Evolutionary conservation across 2,888 invertebrate genomes (phyloP), one percentile per base, ranked within the genome.

Genomic region (Xiphydria camelus): DNA sequence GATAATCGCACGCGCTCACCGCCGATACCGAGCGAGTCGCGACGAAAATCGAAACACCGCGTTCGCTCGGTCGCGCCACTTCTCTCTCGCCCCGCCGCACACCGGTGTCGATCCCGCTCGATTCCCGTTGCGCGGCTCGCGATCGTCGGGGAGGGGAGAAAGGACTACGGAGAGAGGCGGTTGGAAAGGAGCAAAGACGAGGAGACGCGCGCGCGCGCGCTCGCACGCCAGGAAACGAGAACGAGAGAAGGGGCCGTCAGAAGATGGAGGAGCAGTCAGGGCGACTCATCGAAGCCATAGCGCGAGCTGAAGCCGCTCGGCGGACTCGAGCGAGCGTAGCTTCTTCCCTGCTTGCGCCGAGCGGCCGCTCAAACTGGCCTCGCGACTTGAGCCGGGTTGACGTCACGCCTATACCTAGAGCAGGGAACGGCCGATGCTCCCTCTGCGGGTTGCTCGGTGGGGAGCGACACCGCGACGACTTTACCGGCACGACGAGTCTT

Each of bases 401-500:
- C 34, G 34, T 34, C 34, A 34, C 41, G 22, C 20, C 25, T 17
- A 29, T 29, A 46, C 51, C 54, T 54, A 61, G 61, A 65, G 66
- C 64, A n/a, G 66, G 64, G 66, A 65, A 55, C 61, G 45, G 57
- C 53, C 61, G 57, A 61, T 62, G 39, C 40, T 29, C 14, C n/a
- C n/a, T n/a, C n/a, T n/a, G n/a, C n/a, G n/a, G n/a, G n/a, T n/a
- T n/a, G n/a, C n/a, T n/a, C n/a, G n/a, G n/a, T n/a, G n/a, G n/a
- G n/a, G n/a, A n/a, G n/a, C n/a, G n/a, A n/a, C n/a, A n/a, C n/a
- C n/a, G n/a, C n/a, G n/a, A n/a, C n/a, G n/a, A n/a, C n/a, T n/a
- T n/a, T n/a, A n/a, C n/a, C n/a, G n/a, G n/a, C n/a, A n/a, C n/a
- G n/a, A n/a, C n/a, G n/a, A n/a, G n/a, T n/a, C n/a, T n/a, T n/a